Conservation (phyloP, 2,113 vertebrate genomes). For the Mohoua ochrocephala region DNA sequence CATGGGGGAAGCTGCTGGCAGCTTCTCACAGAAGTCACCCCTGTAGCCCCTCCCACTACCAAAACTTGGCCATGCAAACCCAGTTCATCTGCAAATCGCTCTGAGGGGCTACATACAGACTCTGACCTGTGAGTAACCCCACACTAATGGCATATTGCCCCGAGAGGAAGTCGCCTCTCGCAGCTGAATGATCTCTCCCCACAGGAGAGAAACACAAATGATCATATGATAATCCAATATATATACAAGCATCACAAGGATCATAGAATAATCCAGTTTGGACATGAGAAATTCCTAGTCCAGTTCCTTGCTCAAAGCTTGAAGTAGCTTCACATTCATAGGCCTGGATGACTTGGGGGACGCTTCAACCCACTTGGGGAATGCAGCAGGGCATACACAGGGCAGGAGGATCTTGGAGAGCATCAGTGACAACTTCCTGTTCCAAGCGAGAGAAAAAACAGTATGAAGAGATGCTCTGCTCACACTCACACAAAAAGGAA, state of each 20-base stretch:
- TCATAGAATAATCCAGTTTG: neutral
- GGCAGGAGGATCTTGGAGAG: neutral
- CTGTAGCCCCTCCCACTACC: neutral
- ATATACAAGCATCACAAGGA: neutral
- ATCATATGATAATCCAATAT: neutral
- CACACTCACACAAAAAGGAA: neutral
- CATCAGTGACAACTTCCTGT: neutral
- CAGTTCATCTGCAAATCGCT: neutral
- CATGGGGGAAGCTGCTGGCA: neutral
- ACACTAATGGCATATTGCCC: neutral
- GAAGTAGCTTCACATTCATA: neutral
- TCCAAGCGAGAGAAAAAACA: neutral
- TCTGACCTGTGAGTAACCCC: neutral
- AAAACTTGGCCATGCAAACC: accelerated
- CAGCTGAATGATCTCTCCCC: neutral
- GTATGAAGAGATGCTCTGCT: neutral
- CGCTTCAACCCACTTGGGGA: neutral
- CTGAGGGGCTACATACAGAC: neutral
- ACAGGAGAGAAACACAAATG: neutral
- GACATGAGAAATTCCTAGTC: neutral
- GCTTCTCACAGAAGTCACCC: neutral
- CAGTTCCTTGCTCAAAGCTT: neutral
- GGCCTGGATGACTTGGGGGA: neutral
- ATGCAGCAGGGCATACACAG: neutral
- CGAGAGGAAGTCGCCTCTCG: neutral